phyloP scores from a whole-genome alignment of 2,113 vertebrate genomes.

The Ictidomys tridecemlineatus region DNA sequence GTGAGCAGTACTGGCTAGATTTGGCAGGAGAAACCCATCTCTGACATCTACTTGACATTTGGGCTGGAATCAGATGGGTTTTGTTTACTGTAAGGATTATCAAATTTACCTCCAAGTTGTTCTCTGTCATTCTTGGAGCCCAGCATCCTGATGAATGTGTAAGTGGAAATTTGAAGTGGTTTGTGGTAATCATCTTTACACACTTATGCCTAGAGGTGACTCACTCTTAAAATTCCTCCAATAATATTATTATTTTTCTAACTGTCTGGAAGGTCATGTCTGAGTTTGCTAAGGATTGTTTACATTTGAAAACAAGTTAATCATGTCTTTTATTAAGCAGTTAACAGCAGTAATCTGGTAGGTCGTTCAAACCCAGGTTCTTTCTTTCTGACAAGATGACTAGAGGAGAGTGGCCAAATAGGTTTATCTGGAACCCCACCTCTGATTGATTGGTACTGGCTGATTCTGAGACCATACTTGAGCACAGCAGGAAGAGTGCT shows the following conservation, averaged over 20 bases:
- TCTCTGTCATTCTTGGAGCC: neutral
- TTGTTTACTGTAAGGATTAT: neutral
- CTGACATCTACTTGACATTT: neutral
- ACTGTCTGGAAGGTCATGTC: conserved; percentile 66
- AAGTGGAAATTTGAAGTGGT: neutral
- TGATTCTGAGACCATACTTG: neutral
- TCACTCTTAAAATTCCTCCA: conserved; percentile 56
- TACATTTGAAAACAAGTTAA: conserved; percentile 57
- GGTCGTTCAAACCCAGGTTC: neutral
- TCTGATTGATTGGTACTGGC: neutral
- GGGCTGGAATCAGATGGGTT: neutral
- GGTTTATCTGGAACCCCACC: neutral
- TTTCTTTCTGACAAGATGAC: neutral
- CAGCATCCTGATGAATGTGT: neutral
- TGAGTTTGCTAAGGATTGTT: conserved; percentile 54
- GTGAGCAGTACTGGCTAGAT: too few relatives aligned
- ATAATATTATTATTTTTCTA: conserved; percentile 80
- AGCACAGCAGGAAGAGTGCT: neutral
- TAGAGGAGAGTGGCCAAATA: neutral
- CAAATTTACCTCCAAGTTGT: neutral
- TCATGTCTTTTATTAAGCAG: neutral
- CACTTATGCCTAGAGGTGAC: conserved; percentile 65
- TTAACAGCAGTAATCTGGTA: neutral
- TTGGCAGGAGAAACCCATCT: neutral
- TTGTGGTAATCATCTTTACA: neutral